These are phyloP conservation scores for Schizopygopsis pylzovi DNA, from an alignment of 2,797 vertebrate genomes.

Conservation along the genomic window DNA sequence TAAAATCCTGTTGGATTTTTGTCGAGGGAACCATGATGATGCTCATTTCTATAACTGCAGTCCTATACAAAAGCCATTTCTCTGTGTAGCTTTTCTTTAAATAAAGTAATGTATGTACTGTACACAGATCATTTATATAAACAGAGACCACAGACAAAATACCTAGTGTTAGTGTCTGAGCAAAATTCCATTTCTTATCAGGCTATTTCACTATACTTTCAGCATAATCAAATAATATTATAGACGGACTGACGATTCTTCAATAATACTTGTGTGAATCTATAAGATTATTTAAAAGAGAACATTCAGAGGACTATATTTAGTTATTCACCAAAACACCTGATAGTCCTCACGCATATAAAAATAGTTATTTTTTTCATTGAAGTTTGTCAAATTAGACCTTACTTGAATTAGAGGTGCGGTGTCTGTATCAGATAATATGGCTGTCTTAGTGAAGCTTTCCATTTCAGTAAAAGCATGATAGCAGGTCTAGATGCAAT, in stretches of 20 bases:
- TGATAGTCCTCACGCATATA: not conserved
- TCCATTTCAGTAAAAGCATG: constrained; percentile 15
- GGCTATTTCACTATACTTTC: not conserved
- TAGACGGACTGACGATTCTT: not conserved
- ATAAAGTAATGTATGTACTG: not conserved
- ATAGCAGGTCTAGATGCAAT: constrained; percentile 8
- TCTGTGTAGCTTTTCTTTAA: too few species aligned
- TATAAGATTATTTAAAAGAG: not conserved
- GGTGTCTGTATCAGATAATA: constrained; percentile 35
- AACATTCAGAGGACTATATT: not conserved
- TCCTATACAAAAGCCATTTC: not conserved
- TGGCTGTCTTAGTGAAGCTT: constrained; percentile 18
- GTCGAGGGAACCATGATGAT: not conserved
- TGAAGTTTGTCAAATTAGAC: constrained; percentile 31
- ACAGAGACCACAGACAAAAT: not conserved
- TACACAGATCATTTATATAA: not conserved
- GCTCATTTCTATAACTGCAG: not conserved
- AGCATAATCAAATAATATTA: not conserved
- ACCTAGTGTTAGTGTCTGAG: not conserved
- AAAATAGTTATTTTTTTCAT: not conserved
- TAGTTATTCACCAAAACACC: not conserved
- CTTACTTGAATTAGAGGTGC: constrained; percentile 11
- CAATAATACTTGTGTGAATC: not conserved
- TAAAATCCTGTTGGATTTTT: not conserved
- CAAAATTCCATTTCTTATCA: not conserved